These are phyloP conservation scores for Rhinatrema bivittatum DNA, from an alignment of 2,797 vertebrate genomes.

Conservation along the genomic window DNA sequence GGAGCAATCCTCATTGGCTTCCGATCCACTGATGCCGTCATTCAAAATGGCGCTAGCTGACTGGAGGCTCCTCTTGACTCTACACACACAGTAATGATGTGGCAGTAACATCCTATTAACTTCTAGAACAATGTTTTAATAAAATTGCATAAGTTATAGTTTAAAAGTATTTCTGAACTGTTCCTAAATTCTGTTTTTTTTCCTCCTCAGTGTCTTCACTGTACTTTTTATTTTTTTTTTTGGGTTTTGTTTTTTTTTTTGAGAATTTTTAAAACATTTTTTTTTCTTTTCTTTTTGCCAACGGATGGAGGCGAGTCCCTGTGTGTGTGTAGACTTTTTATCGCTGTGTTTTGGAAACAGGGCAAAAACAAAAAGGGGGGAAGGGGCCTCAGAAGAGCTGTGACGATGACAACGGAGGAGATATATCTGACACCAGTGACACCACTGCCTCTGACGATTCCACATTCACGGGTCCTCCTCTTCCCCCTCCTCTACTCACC, in stretches of 20 bases:
- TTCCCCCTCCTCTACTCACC: too few species aligned
- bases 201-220: conserved; percentile 62
- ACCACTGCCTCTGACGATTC: conserved; percentile 8
- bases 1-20: not conserved
- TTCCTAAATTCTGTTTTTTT: conserved; percentile 14
- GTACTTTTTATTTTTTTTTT: conserved; percentile 63
- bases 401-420: conserved; percentile 41
- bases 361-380: conserved; percentile 24
- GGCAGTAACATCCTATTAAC: conserved; percentile 1
- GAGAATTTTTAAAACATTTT: conserved; percentile 13
- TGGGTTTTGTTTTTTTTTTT: conserved; percentile 52
- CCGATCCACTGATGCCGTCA: not conserved
- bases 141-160: not conserved
- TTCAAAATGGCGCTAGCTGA: not conserved
- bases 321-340: conserved; percentile 1
- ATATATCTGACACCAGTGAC: conserved; percentile 24
- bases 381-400: conserved; percentile 14
- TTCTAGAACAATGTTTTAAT: not conserved
- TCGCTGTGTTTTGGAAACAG: conserved; percentile 26
- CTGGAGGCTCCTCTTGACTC: too few species aligned
- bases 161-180: too few species aligned
- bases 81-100: not conserved
- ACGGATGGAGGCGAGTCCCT: conserved; percentile 3
- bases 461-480: too few species aligned
- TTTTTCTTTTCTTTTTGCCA: conserved; percentile 26